Evolutionary conservation across 2,797 vertebrate species (phyloP).

Genomic region (Anableps anableps): DNA sequence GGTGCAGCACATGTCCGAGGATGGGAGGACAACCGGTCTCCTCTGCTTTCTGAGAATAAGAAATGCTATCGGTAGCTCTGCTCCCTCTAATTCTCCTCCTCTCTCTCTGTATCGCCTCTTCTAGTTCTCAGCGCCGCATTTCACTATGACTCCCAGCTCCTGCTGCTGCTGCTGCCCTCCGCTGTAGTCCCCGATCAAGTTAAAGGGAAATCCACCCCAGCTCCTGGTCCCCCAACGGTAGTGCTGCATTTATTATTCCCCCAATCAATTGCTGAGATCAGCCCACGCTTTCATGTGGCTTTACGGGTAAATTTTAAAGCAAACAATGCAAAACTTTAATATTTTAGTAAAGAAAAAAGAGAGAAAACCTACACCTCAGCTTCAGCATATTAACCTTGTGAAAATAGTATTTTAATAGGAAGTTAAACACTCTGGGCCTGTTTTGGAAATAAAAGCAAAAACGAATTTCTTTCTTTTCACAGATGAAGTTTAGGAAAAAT

Average conservation of each 20-base stretch:
- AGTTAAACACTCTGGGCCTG: neutral
- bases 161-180: conserved; percentile 22
- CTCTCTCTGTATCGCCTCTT: conserved; percentile 31
- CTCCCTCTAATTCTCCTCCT: conserved; percentile 17
- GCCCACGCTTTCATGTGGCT: neutral
- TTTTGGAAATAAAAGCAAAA: neutral
- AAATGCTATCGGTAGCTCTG: conserved; percentile 32
- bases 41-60: conserved; percentile 37
- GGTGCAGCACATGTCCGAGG: conserved; percentile 71
- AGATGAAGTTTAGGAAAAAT: neutral
- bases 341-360: neutral
- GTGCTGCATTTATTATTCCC: conserved; percentile 49
- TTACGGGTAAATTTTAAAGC: neutral
- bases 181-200: conserved; percentile 43
- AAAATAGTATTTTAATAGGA: neutral
- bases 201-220: conserved; percentile 61
- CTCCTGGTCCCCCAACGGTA: conserved; percentile 21
- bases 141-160: conserved; percentile 63
- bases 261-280: neutral
- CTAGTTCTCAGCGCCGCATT: conserved; percentile 72
- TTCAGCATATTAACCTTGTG: neutral
- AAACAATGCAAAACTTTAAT: neutral
- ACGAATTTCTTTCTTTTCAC: neutral
- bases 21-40: conserved; percentile 58
- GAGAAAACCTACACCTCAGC: neutral